Percentiles rank a stretch among this genome's conserved stretches.
phyloP scores from a whole-genome alignment of 2,797 vertebrate genomes.

The Triplophysa bombifrons region DNA sequence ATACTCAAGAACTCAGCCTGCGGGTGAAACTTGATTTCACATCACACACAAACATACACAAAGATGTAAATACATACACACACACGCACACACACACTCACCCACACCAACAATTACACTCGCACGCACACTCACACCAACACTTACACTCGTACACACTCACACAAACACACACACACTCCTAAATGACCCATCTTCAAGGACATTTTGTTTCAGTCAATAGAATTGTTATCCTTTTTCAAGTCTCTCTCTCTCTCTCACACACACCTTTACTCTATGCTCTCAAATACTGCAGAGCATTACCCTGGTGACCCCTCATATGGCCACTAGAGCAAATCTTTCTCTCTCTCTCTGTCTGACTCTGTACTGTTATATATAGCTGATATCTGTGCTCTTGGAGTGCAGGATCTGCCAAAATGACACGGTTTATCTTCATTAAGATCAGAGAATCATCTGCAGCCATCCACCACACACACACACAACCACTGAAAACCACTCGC shows the following conservation, averaged over 20 bases:
- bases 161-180: constrained; percentile 25
- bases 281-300: constrained; percentile 44
- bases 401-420: constrained; percentile 56
- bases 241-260: constrained; percentile 6
- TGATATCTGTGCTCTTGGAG: constrained; percentile 50
- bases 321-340: constrained; percentile 32
- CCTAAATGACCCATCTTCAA: constrained; percentile 51
- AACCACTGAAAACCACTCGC: background rate
- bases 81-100: constrained; percentile 31
- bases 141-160: constrained; percentile 3
- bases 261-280: constrained; percentile 20
- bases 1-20: constrained; percentile 45
- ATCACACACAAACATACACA: constrained; percentile 42
- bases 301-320: constrained; percentile 46
- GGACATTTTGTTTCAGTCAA: constrained; percentile 44
- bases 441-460: constrained; percentile 37
- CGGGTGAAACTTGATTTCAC: constrained; percentile 54
- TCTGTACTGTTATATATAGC: constrained; percentile 51
- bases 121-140: too few relatives aligned
- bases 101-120: constrained; percentile 12
- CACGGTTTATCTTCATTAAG: constrained; percentile 58
- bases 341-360: constrained; percentile 7
- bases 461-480: constrained; percentile 15
- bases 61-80: constrained; percentile 19
- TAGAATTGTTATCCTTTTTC: constrained; percentile 34